phyloP scores from a whole-genome alignment of 2,888 invertebrate genomes.

The Polymixis lichenea region DNA sequence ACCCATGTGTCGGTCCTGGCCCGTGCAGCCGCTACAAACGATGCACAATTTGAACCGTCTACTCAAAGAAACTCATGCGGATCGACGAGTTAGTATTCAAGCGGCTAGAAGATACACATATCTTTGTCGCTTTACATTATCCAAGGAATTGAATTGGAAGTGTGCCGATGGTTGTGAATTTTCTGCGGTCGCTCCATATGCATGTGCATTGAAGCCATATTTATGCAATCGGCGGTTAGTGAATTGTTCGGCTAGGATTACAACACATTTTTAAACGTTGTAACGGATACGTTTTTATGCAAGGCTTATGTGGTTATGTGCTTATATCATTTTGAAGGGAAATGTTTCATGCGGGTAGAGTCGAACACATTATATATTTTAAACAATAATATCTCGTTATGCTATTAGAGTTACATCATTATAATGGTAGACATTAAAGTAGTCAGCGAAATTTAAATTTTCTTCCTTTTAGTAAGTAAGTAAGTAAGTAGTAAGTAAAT shows the following conservation, averaged over 20 bases:
- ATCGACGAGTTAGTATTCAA: conserved; percentile 75
- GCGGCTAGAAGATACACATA: conserved; percentile 79
- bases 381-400: background rate
- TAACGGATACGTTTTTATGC: conserved; percentile 61
- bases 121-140: conserved; percentile 84
- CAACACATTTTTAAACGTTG: conserved; percentile 73
- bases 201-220: conserved; percentile 84
- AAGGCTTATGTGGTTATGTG: conserved; percentile 31
- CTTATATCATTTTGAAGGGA: conserved; percentile 23
- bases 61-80: conserved; percentile 67
- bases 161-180: conserved; percentile 83
- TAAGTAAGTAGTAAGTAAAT: too few relatives aligned
- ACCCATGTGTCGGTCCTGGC: conserved; percentile 76
- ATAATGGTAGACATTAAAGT: background rate
- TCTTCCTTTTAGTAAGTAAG: too few relatives aligned
- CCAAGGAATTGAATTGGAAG: conserved; percentile 83
- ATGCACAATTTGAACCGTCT: conserved; percentile 76
- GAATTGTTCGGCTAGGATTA: conserved; percentile 82
- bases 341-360: conserved; percentile 8
- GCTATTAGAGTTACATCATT: background rate
- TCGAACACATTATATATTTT: background rate
- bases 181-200: conserved; percentile 84
- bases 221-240: conserved; percentile 85
- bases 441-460: too few relatives aligned
- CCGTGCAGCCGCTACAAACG: conserved; percentile 78